phyloP scores from a whole-genome alignment of 2,797 vertebrate genomes.

The Silurus lanzhouensis region DNA sequence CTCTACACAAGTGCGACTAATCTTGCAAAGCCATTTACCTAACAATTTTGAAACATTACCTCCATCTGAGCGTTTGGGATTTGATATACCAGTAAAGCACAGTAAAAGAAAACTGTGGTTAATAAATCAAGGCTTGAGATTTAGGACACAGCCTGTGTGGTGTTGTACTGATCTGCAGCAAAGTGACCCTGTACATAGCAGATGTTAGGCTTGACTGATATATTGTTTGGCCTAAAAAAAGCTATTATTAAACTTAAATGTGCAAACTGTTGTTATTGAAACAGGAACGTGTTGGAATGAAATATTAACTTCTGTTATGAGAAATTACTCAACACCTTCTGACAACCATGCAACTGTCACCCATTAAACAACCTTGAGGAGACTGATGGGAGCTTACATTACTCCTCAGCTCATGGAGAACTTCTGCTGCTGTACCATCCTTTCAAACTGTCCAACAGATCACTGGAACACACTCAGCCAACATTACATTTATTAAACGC shows the following conservation, averaged over 20 bases:
- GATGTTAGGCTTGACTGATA: background rate
- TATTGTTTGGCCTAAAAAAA: background rate
- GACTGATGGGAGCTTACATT: too few species aligned
- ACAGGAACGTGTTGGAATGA: background rate
- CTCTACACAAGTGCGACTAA: conserved; percentile 49
- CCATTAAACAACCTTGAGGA: background rate
- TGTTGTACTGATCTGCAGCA: background rate
- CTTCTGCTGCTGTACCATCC: too few species aligned
- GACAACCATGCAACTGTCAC: background rate
- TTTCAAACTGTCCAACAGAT: too few species aligned
- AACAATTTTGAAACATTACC: background rate
- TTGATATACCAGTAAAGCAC: background rate
- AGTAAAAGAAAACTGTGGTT: background rate
- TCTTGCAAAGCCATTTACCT: background rate
- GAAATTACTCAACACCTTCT: background rate
- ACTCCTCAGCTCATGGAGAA: too few species aligned
- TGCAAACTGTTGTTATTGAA: background rate
- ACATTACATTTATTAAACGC: too few species aligned
- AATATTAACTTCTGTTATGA: background rate
- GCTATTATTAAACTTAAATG: background rate
- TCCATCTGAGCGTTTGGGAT: background rate
- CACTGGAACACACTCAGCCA: too few species aligned
- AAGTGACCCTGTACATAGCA: background rate
- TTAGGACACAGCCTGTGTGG: background rate
- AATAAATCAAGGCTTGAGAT: conserved; percentile 19